Evolutionary conservation across 64 coral and sea anemone genomes (phyloP).

Genomic region (Porites australiensis): DNA sequence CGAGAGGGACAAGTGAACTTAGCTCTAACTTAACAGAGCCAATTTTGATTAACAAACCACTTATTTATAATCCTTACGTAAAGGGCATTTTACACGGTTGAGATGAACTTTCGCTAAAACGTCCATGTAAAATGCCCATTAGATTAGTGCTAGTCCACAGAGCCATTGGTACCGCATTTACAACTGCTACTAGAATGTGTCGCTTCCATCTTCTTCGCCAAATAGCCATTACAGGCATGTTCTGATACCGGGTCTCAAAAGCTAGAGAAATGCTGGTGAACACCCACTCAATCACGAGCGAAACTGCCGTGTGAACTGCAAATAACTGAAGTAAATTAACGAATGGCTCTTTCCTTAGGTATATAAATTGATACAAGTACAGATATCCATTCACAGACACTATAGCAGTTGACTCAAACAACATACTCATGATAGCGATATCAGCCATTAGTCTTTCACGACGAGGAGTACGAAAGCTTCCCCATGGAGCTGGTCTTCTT

Average conservation of each 20-base stretch:
- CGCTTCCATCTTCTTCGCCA: slow-evolving; percentile 2
- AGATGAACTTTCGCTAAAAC: not conserved
- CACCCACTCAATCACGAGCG: not conserved
- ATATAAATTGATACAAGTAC: not conserved
- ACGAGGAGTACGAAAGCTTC: not conserved
- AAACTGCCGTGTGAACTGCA: not conserved
- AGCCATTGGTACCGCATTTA: not conserved
- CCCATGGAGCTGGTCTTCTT: not conserved
- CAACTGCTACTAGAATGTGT: not conserved
- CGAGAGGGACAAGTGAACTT: no score
- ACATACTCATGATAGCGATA: no score
- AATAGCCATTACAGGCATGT: slow-evolving; percentile 24
- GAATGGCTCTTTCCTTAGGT: not conserved
- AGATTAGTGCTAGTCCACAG: not conserved
- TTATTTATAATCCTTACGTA: no score
- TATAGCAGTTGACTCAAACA: not conserved
- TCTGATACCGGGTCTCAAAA: not conserved
- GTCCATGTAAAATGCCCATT: not conserved
- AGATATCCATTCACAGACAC: not conserved
- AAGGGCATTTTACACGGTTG: not conserved
- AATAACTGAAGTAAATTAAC: not conserved
- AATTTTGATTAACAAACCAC: no score
- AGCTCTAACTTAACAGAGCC: no score
- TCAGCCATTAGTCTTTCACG: slow-evolving; percentile 10
- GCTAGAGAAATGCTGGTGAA: not conserved